phyloP scores from a whole-genome alignment of 2,888 invertebrate genomes.

The Tromatobia lineatoria region DNA sequence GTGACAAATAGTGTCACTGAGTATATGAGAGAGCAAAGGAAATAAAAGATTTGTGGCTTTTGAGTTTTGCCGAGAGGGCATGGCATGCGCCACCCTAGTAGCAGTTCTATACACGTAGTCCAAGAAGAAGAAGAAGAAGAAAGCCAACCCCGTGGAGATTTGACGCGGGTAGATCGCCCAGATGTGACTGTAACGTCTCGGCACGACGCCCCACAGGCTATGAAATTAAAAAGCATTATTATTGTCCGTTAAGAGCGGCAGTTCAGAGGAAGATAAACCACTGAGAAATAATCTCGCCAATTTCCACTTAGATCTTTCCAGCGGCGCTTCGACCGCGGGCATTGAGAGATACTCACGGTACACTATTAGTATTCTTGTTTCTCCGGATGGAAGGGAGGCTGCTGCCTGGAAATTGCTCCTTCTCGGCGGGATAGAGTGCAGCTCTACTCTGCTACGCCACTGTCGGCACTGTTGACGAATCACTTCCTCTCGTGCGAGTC shows the following conservation, averaged over 20 bases:
- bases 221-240: constrained; percentile 65
- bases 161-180: constrained; percentile 52
- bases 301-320: constrained; percentile 25
- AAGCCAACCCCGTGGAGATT: constrained; percentile 64
- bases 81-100: constrained; percentile 25
- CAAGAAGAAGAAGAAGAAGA: constrained; percentile 49
- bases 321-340: constrained; percentile 13
- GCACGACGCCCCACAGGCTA: constrained; percentile 54
- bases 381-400: constrained; percentile 37
- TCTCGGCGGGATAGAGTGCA: constrained; percentile 49
- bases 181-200: constrained; percentile 37
- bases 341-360: constrained; percentile 18
- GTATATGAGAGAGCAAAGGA: constrained; percentile 19
- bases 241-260: constrained; percentile 11
- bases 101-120: not conserved
- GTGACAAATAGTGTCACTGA: constrained; percentile 73
- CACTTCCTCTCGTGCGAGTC: constrained; percentile 64
- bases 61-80: constrained; percentile 20
- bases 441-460: not conserved
- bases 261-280: not conserved
- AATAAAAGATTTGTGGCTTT: constrained; percentile 22
- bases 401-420: constrained; percentile 57
- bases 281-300: constrained; percentile 31
- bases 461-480: constrained; percentile 64
- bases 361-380: constrained; percentile 40